Evolutionary conservation across 2,113 vertebrate genomes (phyloP), one percentile per base, ranked within the genome.

Genomic region (Malurus cyaneus): DNA sequence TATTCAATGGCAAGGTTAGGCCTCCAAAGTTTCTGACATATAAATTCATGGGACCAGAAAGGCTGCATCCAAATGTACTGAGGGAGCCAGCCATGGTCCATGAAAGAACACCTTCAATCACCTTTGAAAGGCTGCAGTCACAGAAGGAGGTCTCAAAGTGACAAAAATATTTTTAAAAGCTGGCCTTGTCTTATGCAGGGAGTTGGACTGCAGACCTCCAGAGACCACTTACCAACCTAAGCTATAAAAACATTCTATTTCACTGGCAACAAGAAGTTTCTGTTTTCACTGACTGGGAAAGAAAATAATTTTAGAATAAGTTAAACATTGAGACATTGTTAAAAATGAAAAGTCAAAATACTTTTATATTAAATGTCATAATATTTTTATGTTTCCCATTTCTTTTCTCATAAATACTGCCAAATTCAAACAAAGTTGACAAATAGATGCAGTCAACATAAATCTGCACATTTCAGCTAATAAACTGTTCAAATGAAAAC

Each of bases 401-500:
- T 93, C 24, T 26, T 67, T 89, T 90, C 77, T 80, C 62, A 70
- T 44, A 78, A 95, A 88, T 56, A 66, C n/a, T 90, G 42, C 39
- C 71, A 92, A 80, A 60, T 86, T 90, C 64, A 93, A 89, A 70
- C 42, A 65, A 86, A 90, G 93, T 39, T 83, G 47, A 86, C 60
- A 93, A 78, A 91, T 34, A 83, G 54, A 90, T 52, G 52, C 31
- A 86, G 60, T 78, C 80, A 90, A 80, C 39, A 73, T 83, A 92
- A 93, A 93, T 88, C 80, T 80, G 47, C 20, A 80, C 3, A 3
- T 86, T 90, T 62, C 67, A 90, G 50, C 52, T 90, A 93, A 90
- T 92, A 92, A 93, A 94, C 32, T 19, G 11, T 66, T 90, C 23
- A 88, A 80, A 94, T 92, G 71, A 93, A 88, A 94, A 77, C 76